Evolutionary conservation across 2,797 vertebrate species (phyloP).

Genomic region (Falco peregrinus): DNA sequence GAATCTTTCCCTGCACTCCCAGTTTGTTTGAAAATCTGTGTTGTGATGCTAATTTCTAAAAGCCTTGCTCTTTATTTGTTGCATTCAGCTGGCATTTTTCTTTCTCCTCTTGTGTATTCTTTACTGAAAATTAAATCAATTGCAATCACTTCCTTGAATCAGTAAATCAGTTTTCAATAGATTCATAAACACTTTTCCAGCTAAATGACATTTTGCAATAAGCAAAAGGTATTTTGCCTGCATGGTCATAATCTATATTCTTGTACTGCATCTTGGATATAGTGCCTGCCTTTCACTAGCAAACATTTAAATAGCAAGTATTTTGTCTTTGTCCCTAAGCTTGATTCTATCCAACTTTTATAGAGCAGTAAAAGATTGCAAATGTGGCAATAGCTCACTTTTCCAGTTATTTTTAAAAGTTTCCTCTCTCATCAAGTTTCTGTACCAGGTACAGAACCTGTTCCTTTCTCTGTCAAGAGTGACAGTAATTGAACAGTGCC

Average conservation of each 20-base stretch:
- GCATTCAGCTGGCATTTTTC: not conserved
- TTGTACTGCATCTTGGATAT: not conserved
- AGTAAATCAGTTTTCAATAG: not conserved
- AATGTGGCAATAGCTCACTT: not conserved
- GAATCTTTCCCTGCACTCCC: not conserved
- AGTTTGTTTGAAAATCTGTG: not conserved
- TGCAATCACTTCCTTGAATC: not conserved
- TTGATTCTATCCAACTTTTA: not conserved
- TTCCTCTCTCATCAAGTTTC: not conserved
- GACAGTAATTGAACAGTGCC: not conserved
- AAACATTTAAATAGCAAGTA: not conserved
- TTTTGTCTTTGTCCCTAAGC: not conserved
- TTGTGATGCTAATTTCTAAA: not conserved
- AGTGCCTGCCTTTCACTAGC: not conserved
- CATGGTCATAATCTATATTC: not conserved
- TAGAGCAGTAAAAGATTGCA: not conserved
- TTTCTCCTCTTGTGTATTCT: not conserved
- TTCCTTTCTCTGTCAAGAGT: not conserved
- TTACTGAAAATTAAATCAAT: slow-evolving; percentile 14
- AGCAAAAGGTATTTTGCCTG: not conserved
- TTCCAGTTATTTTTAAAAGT: not conserved
- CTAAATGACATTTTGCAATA: not conserved
- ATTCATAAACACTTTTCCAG: not conserved
- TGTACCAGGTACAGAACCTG: not conserved
- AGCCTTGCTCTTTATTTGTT: not conserved